These are phyloP conservation scores for Porites lutea DNA, from an alignment of 64 coral and sea anemone genomes.

Conservation along the genomic window DNA sequence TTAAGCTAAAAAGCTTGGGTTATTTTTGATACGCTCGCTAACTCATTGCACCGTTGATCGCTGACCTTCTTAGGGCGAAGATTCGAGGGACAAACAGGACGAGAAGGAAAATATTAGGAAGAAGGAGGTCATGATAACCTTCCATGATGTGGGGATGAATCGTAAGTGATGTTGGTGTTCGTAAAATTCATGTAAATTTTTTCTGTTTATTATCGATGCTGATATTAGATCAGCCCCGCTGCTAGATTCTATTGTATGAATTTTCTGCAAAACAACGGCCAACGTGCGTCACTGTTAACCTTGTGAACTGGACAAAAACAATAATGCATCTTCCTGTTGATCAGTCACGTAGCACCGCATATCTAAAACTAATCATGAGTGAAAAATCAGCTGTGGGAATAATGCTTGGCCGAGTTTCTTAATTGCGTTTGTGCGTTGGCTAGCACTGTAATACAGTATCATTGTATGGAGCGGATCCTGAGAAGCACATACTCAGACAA, in stretches of 20 bases:
- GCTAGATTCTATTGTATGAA: no score
- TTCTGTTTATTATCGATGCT: not conserved
- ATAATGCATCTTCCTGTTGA: not conserved
- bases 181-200: not conserved
- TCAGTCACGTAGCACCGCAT: not conserved
- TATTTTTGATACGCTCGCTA: not conserved
- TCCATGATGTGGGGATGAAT: conserved; percentile 98
- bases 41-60: not conserved
- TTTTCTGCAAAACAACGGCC: not conserved
- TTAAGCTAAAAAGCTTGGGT: not conserved
- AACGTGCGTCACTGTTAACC: not conserved
- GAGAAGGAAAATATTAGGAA: conserved; percentile 93
- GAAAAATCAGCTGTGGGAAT: no score
- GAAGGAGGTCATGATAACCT: conserved; percentile 96
- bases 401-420: not conserved
- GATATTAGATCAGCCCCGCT: not conserved
- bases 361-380: not conserved
- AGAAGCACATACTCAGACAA: no score
- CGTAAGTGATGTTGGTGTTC: conserved; percentile 70
- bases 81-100: conserved; percentile 76
- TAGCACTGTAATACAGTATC: no score
- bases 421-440: no score
- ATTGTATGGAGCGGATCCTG: no score
- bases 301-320: not conserved
- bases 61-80: conserved; percentile 77